phyloP scores from a whole-genome alignment of 2,888 invertebrate genomes.

The Siphlonurus alternatus region DNA sequence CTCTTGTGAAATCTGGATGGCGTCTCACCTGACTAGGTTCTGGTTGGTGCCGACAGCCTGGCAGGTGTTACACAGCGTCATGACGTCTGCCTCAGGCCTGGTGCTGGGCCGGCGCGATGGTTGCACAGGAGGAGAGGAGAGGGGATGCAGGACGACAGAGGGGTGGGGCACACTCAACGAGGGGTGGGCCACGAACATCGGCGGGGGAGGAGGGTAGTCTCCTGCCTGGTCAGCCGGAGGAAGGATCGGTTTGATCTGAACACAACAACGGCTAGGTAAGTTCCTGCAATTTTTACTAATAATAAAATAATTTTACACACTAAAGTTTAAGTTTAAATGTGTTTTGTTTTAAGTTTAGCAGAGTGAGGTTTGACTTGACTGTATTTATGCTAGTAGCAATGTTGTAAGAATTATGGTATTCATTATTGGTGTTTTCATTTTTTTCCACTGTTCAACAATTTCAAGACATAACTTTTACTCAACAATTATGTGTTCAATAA shows the following conservation, averaged over 20 bases:
- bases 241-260: conserved; percentile 51
- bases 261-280: no score
- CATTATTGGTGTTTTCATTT: no score
- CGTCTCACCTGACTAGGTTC: conserved; percentile 46
- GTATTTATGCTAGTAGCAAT: no score
- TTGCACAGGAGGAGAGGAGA: conserved; percentile 22
- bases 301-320: no score
- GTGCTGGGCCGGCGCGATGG: conserved; percentile 17
- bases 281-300: no score
- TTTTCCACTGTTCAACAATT: no score
- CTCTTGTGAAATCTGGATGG: no score
- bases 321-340: background rate
- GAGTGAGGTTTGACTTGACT: no score
- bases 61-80: conserved; percentile 51
- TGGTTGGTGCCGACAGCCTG: conserved; percentile 37
- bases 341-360: background rate
- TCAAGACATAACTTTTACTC: no score
- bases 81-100: conserved; percentile 24
- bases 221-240: background rate
- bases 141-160: conserved; percentile 7
- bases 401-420: no score
- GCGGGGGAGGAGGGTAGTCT: conserved; percentile 9
- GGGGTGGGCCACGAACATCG: conserved; percentile 10
- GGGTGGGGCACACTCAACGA: conserved; percentile 11
- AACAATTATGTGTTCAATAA: no score